Percentiles rank a stretch among this genome's conserved stretches.
These are phyloP conservation scores for Sarcophaga peregrina DNA, from an alignment of 1,140 invertebrate species.

Conservation along the genomic window DNA sequence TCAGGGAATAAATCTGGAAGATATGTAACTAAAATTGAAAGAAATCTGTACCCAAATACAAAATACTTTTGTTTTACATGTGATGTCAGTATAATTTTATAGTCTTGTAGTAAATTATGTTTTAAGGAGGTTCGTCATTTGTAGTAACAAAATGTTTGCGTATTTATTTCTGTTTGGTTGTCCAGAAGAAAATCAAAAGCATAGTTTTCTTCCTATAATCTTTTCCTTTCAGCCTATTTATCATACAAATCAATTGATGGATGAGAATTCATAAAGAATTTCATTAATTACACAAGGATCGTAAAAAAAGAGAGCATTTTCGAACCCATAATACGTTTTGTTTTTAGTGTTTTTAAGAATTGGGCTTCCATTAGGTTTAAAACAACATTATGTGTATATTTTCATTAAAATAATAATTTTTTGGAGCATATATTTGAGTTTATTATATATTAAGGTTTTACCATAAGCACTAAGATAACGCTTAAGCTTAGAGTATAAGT, in stretches of 20 bases:
- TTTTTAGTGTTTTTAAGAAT: background rate
- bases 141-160: background rate
- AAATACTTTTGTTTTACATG: too few relatives aligned
- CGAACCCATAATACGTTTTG: background rate
- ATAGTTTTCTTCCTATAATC: slow-evolving; percentile 1
- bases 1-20: too few relatives aligned
- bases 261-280: background rate
- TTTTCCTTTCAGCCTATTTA: background rate
- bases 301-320: slow-evolving; percentile 35
- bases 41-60: too few relatives aligned
- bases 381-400: slow-evolving; percentile 27
- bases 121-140: too few relatives aligned
- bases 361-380: slow-evolving; percentile 29
- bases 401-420: slow-evolving; percentile 13
- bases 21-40: too few relatives aligned
- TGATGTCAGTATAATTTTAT: background rate
- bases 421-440: slow-evolving; percentile 42
- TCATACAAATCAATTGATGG: background rate
- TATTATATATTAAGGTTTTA: slow-evolving; percentile 16
- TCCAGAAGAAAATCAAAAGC: background rate
- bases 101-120: background rate
- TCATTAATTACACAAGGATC: background rate
- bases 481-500: slow-evolving; percentile 11
- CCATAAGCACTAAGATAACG: background rate
- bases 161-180: background rate